Base-by-base conservation (phyloP, 2,113 vertebrate species). In the Aix galericulata region DNA sequence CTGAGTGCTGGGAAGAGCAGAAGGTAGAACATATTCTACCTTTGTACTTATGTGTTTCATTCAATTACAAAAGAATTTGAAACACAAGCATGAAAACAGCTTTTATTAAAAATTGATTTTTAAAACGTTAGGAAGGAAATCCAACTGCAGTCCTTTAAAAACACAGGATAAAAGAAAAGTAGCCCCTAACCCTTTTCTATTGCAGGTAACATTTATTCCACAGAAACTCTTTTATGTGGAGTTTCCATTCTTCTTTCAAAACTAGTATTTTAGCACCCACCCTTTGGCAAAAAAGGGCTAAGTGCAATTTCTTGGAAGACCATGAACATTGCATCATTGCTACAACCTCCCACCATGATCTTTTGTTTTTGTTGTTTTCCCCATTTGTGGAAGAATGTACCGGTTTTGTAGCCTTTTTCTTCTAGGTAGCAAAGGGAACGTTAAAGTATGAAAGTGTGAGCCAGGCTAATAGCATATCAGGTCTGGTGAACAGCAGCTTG, bases 271-370 rank as follows among this genome's bases (percentile, higher is more conserved):
- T 91, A 89, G 79, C 69, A 91, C 44, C 56, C 46, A 80, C 60
- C 42, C 32, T 86, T 86, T 91, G 64, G 56, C 80, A 95, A 77
- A 91, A 90, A 93, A 78, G 52, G 52, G 38, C 53, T 88, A 75
- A 78, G 75, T 53, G 66, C 38, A 86, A 25, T 93, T 94, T 82
- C 48, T 75, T 86, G 76, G 68, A 73, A 94, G 88, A 90, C 42
- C 48, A 31, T 23, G 46, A 93, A 27, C 56, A 66, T 6, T 55
- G 63, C n/a, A 48, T 60, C 52, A 52, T 42, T 86, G 82, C 73
- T 74, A n/a, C 64, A 74, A 27, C 59, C 40, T 87, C 83, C 46
- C 64, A 80, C 72, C 9, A 5, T 26, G n/a, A 21, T 11, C 20
- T 48, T 6, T 8, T n/a, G 73, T 88, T 52, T 60, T 31, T 11